Evolutionary conservation across 1,140 invertebrate species (phyloP).

Genomic region (Drosophila busckii): DNA sequence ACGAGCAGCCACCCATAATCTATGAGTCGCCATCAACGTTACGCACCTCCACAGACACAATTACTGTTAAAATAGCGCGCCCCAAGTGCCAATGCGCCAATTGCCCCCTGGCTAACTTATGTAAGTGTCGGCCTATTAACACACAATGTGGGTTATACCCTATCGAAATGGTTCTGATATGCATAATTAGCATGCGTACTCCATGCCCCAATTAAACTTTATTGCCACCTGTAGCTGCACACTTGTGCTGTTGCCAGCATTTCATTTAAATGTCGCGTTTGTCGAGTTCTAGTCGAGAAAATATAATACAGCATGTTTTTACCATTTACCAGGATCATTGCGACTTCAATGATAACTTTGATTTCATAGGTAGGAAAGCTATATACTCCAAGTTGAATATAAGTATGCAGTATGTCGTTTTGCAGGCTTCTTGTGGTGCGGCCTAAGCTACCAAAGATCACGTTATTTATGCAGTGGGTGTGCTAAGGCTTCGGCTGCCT

Average conservation of each 20-base stretch:
- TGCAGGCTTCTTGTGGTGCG: too few relatives aligned
- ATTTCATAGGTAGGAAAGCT: slow-evolving; percentile 55
- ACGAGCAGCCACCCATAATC: slow-evolving; percentile 17
- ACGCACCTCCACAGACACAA: slow-evolving; percentile 26
- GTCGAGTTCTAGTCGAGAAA: slow-evolving; percentile 42
- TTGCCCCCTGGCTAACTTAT: slow-evolving; percentile 66
- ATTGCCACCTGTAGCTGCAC: neutral
- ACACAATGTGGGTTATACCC: slow-evolving; percentile 11
- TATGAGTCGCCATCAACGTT: slow-evolving; percentile 17
- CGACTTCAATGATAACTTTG: slow-evolving; percentile 60
- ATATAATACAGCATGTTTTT: slow-evolving; percentile 53
- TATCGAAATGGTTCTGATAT: slow-evolving; percentile 63
- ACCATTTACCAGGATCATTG: slow-evolving; percentile 52
- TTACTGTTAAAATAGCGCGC: slow-evolving; percentile 32
- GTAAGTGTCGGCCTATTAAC: slow-evolving; percentile 58
- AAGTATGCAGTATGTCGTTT: too few relatives aligned
- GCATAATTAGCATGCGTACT: slow-evolving; percentile 45
- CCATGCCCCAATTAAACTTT: neutral
- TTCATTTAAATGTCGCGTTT: slow-evolving; percentile 39
- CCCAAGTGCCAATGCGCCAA: slow-evolving; percentile 64
- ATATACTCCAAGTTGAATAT: too few relatives aligned
- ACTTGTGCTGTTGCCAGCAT: neutral
- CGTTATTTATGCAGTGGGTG: too few relatives aligned
- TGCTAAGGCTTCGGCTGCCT: too few relatives aligned
- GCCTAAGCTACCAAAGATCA: too few relatives aligned